Evolutionary conservation across 2,888 invertebrate genomes (phyloP).

Genomic region (Aspidiotus rigidus): DNA sequence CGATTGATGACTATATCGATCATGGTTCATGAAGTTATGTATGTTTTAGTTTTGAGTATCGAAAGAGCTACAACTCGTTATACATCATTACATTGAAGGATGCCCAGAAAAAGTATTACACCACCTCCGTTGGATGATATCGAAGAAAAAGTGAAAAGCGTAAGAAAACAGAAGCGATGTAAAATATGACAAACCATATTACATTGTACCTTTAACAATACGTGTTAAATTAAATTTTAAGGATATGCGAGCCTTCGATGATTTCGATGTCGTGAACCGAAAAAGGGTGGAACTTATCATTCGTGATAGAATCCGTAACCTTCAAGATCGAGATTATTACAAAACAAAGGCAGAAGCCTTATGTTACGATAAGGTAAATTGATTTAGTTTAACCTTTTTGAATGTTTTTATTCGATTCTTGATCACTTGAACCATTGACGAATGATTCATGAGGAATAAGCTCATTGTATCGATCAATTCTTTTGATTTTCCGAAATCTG

Average conservation of each 20-base stretch:
- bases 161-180: conserved; percentile 2
- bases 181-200: conserved; percentile 12
- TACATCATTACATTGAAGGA: background rate
- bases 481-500: too few relatives aligned
- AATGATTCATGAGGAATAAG: too few relatives aligned
- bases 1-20: too few relatives aligned
- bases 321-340: background rate
- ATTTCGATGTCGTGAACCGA: background rate
- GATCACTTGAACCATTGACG: background rate
- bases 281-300: background rate
- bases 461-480: too few relatives aligned
- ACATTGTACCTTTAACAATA: conserved; percentile 9
- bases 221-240: conserved; percentile 13
- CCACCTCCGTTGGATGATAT: background rate
- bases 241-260: conserved; percentile 4
- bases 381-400: conserved; percentile 11
- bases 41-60: background rate
- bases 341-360: conserved; percentile 2
- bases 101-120: background rate
- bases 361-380: background rate
- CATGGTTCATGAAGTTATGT: too few relatives aligned
- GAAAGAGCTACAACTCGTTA: background rate
- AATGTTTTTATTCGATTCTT: conserved; percentile 8
- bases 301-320: background rate
- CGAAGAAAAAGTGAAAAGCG: background rate